Base-by-base conservation (phyloP, 2,888 invertebrate genomes). In the Dryobota labecula region DNA sequence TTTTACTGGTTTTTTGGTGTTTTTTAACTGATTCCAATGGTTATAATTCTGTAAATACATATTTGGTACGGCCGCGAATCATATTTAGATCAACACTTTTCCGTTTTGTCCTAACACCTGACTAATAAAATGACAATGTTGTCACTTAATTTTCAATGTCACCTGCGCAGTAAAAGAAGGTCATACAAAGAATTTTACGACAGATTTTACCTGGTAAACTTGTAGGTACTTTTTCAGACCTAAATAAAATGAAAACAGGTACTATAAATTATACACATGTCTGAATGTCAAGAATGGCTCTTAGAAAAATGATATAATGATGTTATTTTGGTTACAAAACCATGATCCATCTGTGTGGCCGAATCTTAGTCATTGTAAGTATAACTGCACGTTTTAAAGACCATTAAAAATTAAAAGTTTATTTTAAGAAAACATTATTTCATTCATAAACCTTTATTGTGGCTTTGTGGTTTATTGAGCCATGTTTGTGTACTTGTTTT, bases 391-490 rank as follows among this genome's bases (percentile, higher is more conserved):
- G n/a, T 70, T 62, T 63, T 63, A 70, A 54, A 49, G 60, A 36
- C 24, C 57, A 70, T 33, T 45, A 56, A 70, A 36, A 47, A 64
- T 38, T 27, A 38, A 53, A 43, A 70, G 54, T 61, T 54, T 64
- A 73, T 72, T 80, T 67, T 57, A 62, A 72, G 66, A 76, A 70
- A 67, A 70, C 43, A 75, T 81, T 73, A 78, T 45, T 72, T 75
- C 78, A 82, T 82, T 86, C 73, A 84, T 83, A 18, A 64, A 65
- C 24, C 15, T 57, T 2, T 43, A 33, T 66, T 58, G 82, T 58
- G 86, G 80, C 61, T 84, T 73, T 82, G 84, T 67, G 83, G 84
- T 86, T 68, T 57, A 15, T 47, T 56, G 5, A 61, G 49, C 24
- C 18, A 57, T 41, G 38, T 30, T n/a, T 53, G 43, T 11, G 49